Base-by-base conservation (phyloP, 2,888 invertebrate genomes). In the Caenorhabditis japonica region DNA sequence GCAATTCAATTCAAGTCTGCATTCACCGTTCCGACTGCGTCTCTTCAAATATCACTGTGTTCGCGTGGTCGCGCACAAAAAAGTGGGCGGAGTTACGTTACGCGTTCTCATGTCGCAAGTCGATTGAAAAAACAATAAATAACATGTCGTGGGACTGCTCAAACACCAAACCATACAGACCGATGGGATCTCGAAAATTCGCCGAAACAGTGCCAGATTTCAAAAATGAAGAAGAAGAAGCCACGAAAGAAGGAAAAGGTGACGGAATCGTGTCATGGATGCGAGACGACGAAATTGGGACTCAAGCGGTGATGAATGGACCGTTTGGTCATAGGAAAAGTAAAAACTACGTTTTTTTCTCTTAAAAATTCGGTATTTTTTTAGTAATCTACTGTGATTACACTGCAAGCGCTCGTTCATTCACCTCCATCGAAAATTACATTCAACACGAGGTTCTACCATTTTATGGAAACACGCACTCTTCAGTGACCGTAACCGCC, bases 401-500 rank as follows among this genome's bases (percentile, higher is more conserved):
- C 49, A 75, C 82, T 5, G 82, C 82, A 4, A 79, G 80, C 23
- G 82, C 79, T 10, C 61, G 80, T 25, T 74, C 82, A 1, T 47
- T 79, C 23, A 27, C 33, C 8, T 74, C 82, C 8, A 80, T 82
- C 38, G 82, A 82, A 41, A 71, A 72, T 23, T 81, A 80, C 52
- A 62, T 82, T 12, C 59, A 59, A 36, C 43, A 59, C 8, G 74
- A 80, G 27, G 77, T 80, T 10, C 89, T 94, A 73, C 93, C 94
- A 7, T 92, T 92, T 56, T 93, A 94, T 88, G 94, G 94, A 15
- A 94, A 94, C 82, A 93, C 93, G 4, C 92, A 92, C 86, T 92
- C 93, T 1, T 93, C 93, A 4, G 92, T 93, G 33, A 92, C 93
- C 36, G 92, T 93, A 81, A 94, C 94, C 17, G 93, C 94, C 19